Base-by-base conservation (phyloP, 2,113 vertebrate genomes). In the Aegotheles bennettii region DNA sequence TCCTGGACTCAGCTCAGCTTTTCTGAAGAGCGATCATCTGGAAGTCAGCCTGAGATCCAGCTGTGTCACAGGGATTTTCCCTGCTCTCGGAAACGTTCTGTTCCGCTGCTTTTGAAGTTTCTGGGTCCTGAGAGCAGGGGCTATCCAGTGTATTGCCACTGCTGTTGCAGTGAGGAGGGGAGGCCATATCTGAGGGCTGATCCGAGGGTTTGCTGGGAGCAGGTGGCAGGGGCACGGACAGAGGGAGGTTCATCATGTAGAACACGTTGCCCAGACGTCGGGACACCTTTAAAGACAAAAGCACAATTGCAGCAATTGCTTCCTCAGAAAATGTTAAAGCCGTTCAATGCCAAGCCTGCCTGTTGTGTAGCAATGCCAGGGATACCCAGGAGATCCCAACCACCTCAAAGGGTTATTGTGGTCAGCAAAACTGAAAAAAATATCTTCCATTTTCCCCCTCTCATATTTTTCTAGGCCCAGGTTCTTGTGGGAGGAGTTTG, bases 171-270 rank as follows among this genome's bases (percentile, higher is more conserved):
- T 97, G 98, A 25, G 98, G 93, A 23, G 98, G 98, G 23, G 98
- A 98, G 36, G 97, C 84, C 5, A 98, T 95, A 48, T 98, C 98
- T 2, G 98, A 93, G 6, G 98, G 98, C 57, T 98, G 98, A 45
- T 98, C 98, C 1, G 97, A 16, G 48, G 97, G 67, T 90, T 99
- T 99, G 85, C 98, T 98, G 10, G 97, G 75, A 24, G 98, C 83
- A 57, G 97, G 91, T 68, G 96, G 93, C 33, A 90, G 95, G 10
- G 69, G 91, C 82, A 91, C 4, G 1, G 99, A 59, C 73, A 99
- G 94, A 16, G 98, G 98, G 50, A 98, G 96, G 63, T 98, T 98
- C 98, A 98, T 98, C 98, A 98, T 98, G 94, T 98, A 99, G 88
- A 99, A 93, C 83, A 98, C 96, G 20, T 96, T 99, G 83, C 98